Percentiles rank a stretch among this genome's conserved stretches.
phyloP scores from a whole-genome alignment of 1,140 invertebrate genomes.

The Microplitis demolitor region DNA sequence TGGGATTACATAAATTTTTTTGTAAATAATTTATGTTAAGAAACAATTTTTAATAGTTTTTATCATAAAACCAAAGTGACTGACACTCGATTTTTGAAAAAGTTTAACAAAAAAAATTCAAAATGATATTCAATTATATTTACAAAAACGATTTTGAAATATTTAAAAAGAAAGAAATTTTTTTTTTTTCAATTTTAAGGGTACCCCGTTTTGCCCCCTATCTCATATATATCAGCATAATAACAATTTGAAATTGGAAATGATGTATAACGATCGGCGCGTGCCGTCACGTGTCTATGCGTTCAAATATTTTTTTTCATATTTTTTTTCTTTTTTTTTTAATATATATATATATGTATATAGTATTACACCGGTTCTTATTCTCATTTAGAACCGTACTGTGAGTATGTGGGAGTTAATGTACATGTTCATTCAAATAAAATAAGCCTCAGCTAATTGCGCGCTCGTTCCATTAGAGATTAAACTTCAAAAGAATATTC shows the following conservation, averaged over 20 bases:
- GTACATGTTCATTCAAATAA: conserved; percentile 15
- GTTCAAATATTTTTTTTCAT: conserved; percentile 41
- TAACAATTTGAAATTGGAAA: conserved; percentile 43
- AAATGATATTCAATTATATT: too few relatives aligned
- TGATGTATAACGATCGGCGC: conserved; percentile 46
- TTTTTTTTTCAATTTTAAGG: too few relatives aligned
- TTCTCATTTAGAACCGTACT: not conserved
- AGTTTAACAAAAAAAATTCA: too few relatives aligned
- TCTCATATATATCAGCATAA: conserved; percentile 41
- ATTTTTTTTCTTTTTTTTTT: not conserved
- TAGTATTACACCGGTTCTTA: not conserved
- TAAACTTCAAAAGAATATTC: conserved; percentile 47
- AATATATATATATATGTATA: not conserved
- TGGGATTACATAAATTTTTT: too few relatives aligned
- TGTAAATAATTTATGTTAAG: too few relatives aligned
- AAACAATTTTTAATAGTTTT: too few relatives aligned
- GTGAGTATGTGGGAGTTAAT: not conserved
- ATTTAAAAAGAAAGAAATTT: too few relatives aligned
- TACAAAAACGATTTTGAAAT: too few relatives aligned
- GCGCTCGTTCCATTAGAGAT: conserved; percentile 50
- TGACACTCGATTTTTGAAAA: too few relatives aligned
- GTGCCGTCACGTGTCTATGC: conserved; percentile 48
- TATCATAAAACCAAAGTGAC: too few relatives aligned
- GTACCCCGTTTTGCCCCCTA: too few relatives aligned
- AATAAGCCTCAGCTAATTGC: conserved; percentile 52